Percentiles rank a stretch among this genome's conserved stretches.
These are phyloP conservation scores for Rutpela maculata DNA, from an alignment of 2,888 invertebrate species.

Conservation along the genomic window DNA sequence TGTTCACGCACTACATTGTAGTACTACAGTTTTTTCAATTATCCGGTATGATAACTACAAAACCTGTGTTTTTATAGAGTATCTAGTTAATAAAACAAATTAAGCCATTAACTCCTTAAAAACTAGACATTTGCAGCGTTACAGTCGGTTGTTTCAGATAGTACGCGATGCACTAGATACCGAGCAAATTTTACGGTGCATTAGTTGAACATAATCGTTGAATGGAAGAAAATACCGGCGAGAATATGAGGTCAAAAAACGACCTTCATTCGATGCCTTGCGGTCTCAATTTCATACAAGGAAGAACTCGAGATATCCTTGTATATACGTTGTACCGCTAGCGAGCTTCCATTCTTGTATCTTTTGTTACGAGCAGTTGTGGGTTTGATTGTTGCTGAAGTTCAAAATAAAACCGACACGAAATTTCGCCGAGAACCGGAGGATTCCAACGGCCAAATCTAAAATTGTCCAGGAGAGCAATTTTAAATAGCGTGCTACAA, in stretches of 20 bases:
- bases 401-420: too few species aligned
- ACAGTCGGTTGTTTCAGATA: background rate
- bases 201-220: conserved; percentile 1
- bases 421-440: too few species aligned
- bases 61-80: background rate
- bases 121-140: background rate
- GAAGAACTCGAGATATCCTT: conserved; percentile 32
- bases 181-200: background rate
- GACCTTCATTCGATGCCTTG: conserved; percentile 57
- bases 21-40: background rate
- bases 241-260: conserved; percentile 59
- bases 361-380: background rate
- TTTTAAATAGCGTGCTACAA: too few species aligned
- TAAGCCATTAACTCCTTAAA: background rate
- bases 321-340: conserved; percentile 19
- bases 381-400: too few species aligned
- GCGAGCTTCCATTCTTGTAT: background rate
- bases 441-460: too few species aligned
- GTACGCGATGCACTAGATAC: conserved; percentile 14
- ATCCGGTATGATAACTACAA: background rate
- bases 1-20: background rate
- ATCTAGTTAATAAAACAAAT: background rate
- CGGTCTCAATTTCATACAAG: conserved; percentile 52
- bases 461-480: too few species aligned
- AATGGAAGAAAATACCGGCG: background rate